phyloP scores from a whole-genome alignment of 1,140 invertebrate species.

The Glomeris maerens region DNA sequence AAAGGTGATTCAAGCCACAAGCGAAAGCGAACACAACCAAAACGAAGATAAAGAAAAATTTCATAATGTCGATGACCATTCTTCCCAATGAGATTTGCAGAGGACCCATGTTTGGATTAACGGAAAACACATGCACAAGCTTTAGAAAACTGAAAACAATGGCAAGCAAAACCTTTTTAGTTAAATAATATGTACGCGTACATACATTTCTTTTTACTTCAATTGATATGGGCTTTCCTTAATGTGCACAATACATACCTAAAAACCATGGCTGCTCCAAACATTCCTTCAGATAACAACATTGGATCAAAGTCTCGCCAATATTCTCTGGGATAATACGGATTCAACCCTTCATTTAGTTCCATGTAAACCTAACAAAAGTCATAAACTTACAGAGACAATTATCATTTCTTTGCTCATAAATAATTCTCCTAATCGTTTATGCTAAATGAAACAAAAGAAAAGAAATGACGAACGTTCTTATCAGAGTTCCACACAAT shows the following conservation, averaged over 20 bases:
- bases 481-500: too few species aligned
- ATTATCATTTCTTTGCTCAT: too few species aligned
- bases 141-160: slow-evolving; percentile 56
- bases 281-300: slow-evolving; percentile 81
- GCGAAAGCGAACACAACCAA: slow-evolving; percentile 78
- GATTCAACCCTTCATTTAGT: slow-evolving; percentile 50
- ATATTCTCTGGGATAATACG: slow-evolving; percentile 64
- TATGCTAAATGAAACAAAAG: too few species aligned
- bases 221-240: too few species aligned
- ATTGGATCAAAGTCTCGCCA: slow-evolving; percentile 92
- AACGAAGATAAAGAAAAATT: slow-evolving; percentile 86
- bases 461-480: too few species aligned
- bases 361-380: slow-evolving; percentile 45
- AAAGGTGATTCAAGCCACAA: slow-evolving; percentile 79
- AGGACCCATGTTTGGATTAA: slow-evolving; percentile 84
- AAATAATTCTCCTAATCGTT: too few species aligned
- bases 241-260: slow-evolving; percentile 47
- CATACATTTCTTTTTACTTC: neutral
- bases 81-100: slow-evolving; percentile 72
- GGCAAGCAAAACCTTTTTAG: too few species aligned
- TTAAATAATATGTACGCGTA: neutral
- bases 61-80: slow-evolving; percentile 86
- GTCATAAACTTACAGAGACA: slow-evolving; percentile 1
- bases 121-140: slow-evolving; percentile 87
- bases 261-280: slow-evolving; percentile 89